phyloP scores from a whole-genome alignment of 2,797 vertebrate genomes.

The Botia almorhae region DNA sequence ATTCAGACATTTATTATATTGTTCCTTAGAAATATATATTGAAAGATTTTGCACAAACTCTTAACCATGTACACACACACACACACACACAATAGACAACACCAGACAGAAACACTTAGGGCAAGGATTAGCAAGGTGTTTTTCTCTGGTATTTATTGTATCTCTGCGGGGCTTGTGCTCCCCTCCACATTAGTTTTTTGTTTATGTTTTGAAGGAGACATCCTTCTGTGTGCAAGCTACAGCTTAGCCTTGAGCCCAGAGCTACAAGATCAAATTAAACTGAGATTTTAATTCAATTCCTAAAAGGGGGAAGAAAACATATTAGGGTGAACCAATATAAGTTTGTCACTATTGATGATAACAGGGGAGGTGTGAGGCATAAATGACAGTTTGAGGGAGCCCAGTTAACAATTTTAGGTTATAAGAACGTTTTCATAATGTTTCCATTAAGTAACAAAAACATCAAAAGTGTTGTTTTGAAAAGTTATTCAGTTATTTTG shows the following conservation, averaged over 20 bases:
- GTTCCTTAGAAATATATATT: not conserved
- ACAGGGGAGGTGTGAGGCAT: constrained; percentile 8
- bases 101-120: constrained; percentile 34
- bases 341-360: constrained; percentile 28
- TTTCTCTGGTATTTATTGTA: constrained; percentile 40
- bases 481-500: too few relatives aligned
- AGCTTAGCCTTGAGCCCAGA: constrained; percentile 32
- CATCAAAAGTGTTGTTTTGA: too few relatives aligned
- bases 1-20: not conserved
- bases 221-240: constrained; percentile 35
- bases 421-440: too few relatives aligned
- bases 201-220: constrained; percentile 31
- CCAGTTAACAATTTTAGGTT: not conserved
- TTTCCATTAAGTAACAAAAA: too few relatives aligned
- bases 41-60: not conserved
- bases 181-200: constrained; percentile 44
- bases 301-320: constrained; percentile 15
- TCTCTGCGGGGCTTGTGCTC: constrained; percentile 25
- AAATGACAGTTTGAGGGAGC: not conserved
- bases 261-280: constrained; percentile 41
- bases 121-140: constrained; percentile 43
- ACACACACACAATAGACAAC: not conserved
- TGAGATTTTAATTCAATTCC: constrained; percentile 40
- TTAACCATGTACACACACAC: not conserved
- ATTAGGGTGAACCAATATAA: constrained; percentile 22